Evolutionary conservation across 2,797 vertebrate species (phyloP), one percentile per base, ranked within the genome.

Genomic region (Hozukius guyotensis): DNA sequence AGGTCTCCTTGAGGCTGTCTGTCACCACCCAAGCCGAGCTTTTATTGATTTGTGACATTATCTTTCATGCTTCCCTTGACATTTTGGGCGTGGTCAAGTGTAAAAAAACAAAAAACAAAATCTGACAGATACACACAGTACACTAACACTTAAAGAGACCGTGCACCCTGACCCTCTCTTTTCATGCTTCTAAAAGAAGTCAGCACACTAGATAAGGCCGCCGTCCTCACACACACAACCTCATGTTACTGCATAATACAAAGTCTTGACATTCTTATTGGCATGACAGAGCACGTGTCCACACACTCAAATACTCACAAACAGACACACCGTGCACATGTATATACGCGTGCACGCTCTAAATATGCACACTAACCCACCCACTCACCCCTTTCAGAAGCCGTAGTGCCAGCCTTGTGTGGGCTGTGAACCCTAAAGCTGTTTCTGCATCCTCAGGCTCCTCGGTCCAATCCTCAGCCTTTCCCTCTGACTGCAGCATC

Each of bases 41-140:
- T 72, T 74, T 81, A 91, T 89, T 84, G 86, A 89, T 91, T 81
- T 81, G 72, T 65, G 80, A 80, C 77, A 88, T 89, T 88, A 86
- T 87, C 82, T 83, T 63, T 71, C 49, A 77, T 78, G 78, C 84
- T 83, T 68, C 74, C 49, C 82, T 85, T 68, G 82, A 87, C 80
- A 80, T 87, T 87, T 81, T 84, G 55, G 77, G 75, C 62, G 75
- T 68, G 61, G 56, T 74, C 77, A 38, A 86, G 81, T 82, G 77
- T 62, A 57, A 80, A 85, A 71, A 75, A 38, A 6, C 13, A 78
- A 76, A 52, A 85, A 80, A 68, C 62, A 56, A 16, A 46, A 46
- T 18, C 42, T 46, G 72, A 81, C 75, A 77, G 63, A 75, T 42
- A 76, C 18, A 59, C 67, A 62, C 38, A 31, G 27, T 46, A 61